Evolutionary conservation across 2,888 invertebrate species (phyloP).

Genomic region (Aphrophora alni): DNA sequence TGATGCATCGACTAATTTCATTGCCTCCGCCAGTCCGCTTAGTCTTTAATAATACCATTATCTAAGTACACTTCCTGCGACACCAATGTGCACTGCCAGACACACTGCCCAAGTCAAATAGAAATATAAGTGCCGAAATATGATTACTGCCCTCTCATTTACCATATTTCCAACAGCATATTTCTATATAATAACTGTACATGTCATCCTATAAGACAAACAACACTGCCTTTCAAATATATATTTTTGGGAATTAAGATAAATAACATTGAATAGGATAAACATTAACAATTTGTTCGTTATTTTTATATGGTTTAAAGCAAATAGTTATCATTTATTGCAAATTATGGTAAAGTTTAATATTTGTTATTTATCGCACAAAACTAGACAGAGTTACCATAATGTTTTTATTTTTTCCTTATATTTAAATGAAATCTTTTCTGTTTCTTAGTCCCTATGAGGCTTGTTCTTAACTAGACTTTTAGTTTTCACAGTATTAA

Average conservation of each 20-base stretch:
- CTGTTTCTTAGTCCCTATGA: no score
- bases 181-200: neutral
- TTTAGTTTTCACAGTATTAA: neutral
- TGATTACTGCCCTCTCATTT: neutral
- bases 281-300: neutral
- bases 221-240: constrained; percentile 2
- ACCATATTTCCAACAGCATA: neutral
- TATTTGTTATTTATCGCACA: constrained; percentile 3
- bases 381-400: constrained; percentile 9
- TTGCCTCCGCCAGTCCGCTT: neutral
- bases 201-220: neutral
- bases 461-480: neutral
- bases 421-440: neutral
- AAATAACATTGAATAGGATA: neutral
- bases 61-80: neutral
- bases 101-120: neutral
- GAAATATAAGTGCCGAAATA: neutral
- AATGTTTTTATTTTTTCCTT: neutral
- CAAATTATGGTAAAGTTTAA: neutral
- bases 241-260: neutral
- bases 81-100: neutral
- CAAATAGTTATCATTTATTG: neutral
- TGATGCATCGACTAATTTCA: constrained; percentile 1
- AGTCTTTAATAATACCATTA: neutral
- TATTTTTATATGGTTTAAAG: neutral